Base-by-base conservation (phyloP, 2,888 invertebrate species). In the Xestia ashworthii region DNA sequence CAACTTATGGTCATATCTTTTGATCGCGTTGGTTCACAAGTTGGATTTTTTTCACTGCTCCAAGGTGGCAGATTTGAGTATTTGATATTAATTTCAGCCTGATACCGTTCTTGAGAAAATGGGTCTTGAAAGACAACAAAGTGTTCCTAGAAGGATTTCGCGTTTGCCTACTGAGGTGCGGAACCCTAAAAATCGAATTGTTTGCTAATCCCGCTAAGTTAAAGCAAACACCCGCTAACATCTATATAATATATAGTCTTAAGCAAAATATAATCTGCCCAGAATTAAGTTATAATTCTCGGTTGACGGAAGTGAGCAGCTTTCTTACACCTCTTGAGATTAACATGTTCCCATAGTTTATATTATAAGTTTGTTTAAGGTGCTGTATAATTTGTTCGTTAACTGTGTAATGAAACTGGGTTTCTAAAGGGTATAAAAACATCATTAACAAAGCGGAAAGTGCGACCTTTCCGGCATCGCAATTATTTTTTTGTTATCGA, bases 271-370 rank as follows among this genome's bases (percentile, higher is more conserved):
- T 55, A 65, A 75, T 79, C n/a, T 53, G 1, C 9, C 11, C 4
- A 50, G 50, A 50, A 71, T 80, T 44, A 65, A 38, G 48, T 81
- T 62, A 50, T 65, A 81, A 64, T 58, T n/a, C 32, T 62, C 41
- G 14, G 50, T 12, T 46, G 6, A 3, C 12, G 74, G 68, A 41
- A 73, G 67, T 25, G n/a, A n/a, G 46, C 55, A 41, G 55, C 46
- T 64, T 38, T 55, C 48, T 41, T 60, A 3, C 3, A 46, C 6
- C 44, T 62, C 55, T n/a, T 1, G 50, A 44, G 64, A 32, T 65
- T 74, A 22, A 69, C 32, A n/a, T 32, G 62, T 64, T 41, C 12
- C 14, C n/a, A n/a, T 53, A 44, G 46, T 46, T 60, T 6, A 25
- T 67, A 41, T 55, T 25, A n/a, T 16, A 64, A 65, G 41, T 69